Base-by-base conservation (phyloP, 2,888 invertebrate species). In the Caenorhabditis imperialis region DNA sequence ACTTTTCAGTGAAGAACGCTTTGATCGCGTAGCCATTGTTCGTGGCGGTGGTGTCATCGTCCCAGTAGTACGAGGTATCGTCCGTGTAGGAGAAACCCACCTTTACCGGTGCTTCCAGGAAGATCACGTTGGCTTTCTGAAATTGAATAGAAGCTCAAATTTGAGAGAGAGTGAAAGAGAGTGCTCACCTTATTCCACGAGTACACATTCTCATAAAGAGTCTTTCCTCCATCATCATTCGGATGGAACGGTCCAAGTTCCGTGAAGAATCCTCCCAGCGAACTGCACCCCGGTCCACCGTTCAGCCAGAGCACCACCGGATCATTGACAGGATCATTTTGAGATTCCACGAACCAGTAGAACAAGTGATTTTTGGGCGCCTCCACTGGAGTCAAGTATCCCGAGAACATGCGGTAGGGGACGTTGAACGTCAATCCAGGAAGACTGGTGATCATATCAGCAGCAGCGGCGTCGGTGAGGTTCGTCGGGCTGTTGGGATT, bases 81-180 rank as follows among this genome's bases (percentile, higher is more conserved):
- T 81, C 82, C 2, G 89, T 85, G 78, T 90, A 90, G 0, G 90
- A 90, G 78, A 88, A 90, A 4, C 90, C 90, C 40, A 91, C 90
- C 51, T 90, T 89, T n/a, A 89, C 89, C 12, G 90, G 90, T 1
- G 90, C 88, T 83, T 91, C 90, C 65, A 91, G 74, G 79, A 89
- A 91, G 54, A 91, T 63, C 70, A 91, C 89, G 78, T 90, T 91
- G 10, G 90, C 89, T 30, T 88, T 77, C 70, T 62, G 37, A 16
- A 62, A 67, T n/a, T n/a, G n/a, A n/a, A n/a, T n/a, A n/a, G n/a
- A n/a, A n/a, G n/a, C n/a, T n/a, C n/a, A n/a, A n/a, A n/a, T n/a
- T n/a, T n/a, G n/a, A n/a, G n/a, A n/a, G n/a, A n/a, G n/a, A n/a
- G n/a, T n/a, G n/a, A n/a, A n/a, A n/a, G 10, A 30, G 10, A 30